These are phyloP conservation scores for Myripristis jacobus DNA, from an alignment of 2,797 vertebrate species.

Conservation along the genomic window DNA sequence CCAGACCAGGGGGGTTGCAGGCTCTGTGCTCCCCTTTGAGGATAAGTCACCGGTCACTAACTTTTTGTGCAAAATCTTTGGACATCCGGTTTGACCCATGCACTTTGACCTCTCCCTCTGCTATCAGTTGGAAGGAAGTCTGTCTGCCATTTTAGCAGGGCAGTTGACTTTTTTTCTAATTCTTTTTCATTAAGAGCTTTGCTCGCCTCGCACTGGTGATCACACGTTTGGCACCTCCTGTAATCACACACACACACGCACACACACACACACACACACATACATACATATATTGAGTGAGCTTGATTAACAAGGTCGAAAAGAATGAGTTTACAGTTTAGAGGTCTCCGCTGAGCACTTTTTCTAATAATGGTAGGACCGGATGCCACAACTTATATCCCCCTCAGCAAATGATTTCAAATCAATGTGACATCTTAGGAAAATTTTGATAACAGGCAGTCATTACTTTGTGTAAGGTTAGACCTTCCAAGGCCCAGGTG, in stretches of 20 bases:
- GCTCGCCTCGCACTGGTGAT: constrained; percentile 81
- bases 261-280: constrained; percentile 7
- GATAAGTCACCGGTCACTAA: constrained; percentile 69
- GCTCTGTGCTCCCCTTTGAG: constrained; percentile 68
- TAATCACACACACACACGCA: constrained; percentile 30
- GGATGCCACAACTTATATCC: constrained; percentile 65
- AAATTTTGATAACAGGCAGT: constrained; percentile 34
- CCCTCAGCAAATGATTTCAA: constrained; percentile 69
- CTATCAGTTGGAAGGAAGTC: constrained; percentile 61
- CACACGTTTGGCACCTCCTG: constrained; percentile 72
- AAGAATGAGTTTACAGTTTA: constrained; percentile 75
- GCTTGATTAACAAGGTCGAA: constrained; percentile 36
- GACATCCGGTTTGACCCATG: constrained; percentile 64
- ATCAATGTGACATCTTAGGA: constrained; percentile 75
- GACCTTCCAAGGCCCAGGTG: constrained; percentile 41
- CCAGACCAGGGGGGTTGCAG: constrained; percentile 59
- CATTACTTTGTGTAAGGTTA: constrained; percentile 51
- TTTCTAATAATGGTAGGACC: constrained; percentile 65
- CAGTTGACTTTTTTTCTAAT: constrained; percentile 56
- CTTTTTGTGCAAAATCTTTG: constrained; percentile 62
- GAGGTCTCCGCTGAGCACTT: constrained; percentile 75
- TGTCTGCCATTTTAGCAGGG: constrained; percentile 59
- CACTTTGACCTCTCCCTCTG: constrained; percentile 65
- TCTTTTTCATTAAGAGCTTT: constrained; percentile 77
- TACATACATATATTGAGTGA: constrained; percentile 5